A percentile compares a stretch with the other conserved stretches of the same genome.
Conservation (phyloP, 2,888 invertebrate species). For the Ochropleura plecta region DNA sequence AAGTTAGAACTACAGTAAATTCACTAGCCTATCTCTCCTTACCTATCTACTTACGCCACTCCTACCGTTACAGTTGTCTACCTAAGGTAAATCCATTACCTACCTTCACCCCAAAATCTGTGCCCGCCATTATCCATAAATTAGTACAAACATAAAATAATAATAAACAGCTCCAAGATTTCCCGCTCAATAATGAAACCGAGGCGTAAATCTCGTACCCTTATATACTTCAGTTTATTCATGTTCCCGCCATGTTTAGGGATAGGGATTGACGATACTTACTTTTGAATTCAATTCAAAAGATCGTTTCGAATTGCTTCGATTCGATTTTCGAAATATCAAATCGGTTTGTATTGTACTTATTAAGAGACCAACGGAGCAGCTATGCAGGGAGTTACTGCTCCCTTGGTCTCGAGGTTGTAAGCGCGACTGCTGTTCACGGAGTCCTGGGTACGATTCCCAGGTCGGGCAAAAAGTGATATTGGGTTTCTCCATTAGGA, state of each 20-base stretch:
- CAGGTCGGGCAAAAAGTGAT: too few species aligned
- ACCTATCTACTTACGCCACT: neutral
- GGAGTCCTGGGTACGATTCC: too few species aligned
- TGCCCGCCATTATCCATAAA: slow-evolving; percentile 24
- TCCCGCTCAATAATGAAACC: slow-evolving; percentile 33
- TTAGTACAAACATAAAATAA: slow-evolving; percentile 28
- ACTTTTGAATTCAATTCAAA: neutral
- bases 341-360: neutral
- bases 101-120: slow-evolving; percentile 16
- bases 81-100: neutral
- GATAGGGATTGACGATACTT: neutral
- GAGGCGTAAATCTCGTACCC: slow-evolving; percentile 32
- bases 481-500: too few species aligned
- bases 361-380: neutral
- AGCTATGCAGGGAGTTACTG: too few species aligned
- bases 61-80: neutral
- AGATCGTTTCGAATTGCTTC: neutral
- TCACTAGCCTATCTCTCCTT: neutral
- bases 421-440: too few species aligned
- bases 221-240: slow-evolving; percentile 45
- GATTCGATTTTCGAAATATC: neutral
- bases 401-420: too few species aligned
- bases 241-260: slow-evolving; percentile 40
- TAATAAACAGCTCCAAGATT: slow-evolving; percentile 41
- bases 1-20: neutral